Evolutionary conservation across 2,888 invertebrate genomes (phyloP).

Genomic region (Barypeithes pellucidus): DNA sequence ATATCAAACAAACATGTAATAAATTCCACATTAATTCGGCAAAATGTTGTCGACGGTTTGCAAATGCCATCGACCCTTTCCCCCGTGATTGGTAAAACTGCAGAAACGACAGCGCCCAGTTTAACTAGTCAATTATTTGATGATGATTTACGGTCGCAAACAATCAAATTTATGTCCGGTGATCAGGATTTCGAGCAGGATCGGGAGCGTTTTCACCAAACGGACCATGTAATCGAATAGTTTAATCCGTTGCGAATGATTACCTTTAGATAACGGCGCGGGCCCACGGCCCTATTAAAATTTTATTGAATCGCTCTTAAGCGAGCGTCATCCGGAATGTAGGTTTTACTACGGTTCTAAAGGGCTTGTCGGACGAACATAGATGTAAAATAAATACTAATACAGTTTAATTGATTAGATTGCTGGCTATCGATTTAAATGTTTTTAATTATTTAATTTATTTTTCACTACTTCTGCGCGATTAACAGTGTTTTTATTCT

Average conservation of each 20-base stretch:
- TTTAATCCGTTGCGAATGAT: constrained; percentile 45
- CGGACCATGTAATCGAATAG: constrained; percentile 45
- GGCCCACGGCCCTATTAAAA: constrained; percentile 40
- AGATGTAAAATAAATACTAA: constrained; percentile 15
- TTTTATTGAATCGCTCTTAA: constrained; percentile 34
- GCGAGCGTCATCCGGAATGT: constrained; percentile 21
- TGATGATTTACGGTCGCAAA: constrained; percentile 31
- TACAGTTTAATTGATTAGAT: neutral
- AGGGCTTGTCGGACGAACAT: constrained; percentile 17
- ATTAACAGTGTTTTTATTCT: constrained; percentile 27
- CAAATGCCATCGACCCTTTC: constrained; percentile 1
- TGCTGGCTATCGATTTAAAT: neutral
- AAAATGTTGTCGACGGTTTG: too few species aligned
- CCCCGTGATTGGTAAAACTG: constrained; percentile 11
- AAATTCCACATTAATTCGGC: too few species aligned
- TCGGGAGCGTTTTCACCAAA: constrained; percentile 38
- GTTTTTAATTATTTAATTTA: constrained; percentile 1
- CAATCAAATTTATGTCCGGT: constrained; percentile 40
- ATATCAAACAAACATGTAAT: too few species aligned
- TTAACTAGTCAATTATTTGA: constrained; percentile 28
- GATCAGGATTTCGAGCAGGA: constrained; percentile 20
- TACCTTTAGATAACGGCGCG: constrained; percentile 36
- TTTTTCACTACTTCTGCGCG: neutral
- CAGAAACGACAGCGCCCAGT: constrained; percentile 18
- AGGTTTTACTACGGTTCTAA: constrained; percentile 16